Base-by-base conservation (phyloP, 2,113 vertebrate species). In the Pogona vitticeps region DNA sequence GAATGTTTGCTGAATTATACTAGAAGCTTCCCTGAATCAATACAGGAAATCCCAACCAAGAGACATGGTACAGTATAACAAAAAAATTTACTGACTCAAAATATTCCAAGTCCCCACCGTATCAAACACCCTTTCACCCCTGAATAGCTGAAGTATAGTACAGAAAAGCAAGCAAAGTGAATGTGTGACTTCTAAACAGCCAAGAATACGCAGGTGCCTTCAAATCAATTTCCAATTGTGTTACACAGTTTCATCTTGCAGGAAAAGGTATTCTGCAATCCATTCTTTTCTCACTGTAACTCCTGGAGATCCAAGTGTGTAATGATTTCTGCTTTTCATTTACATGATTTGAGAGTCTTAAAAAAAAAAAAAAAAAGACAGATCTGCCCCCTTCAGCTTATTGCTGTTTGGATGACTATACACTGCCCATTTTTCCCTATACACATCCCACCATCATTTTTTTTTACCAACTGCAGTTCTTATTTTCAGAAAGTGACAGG, bases 401-500 rank as follows among this genome's bases (percentile, higher is more conserved):
- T 80, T 90, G 52, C 36, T 81, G 2, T 70, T 88, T 83, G 7
- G 10, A 61, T 1, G 17, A 76, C 36, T 86, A 56, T 58, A 90
- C 85, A 84, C 67, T 80, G 84, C 85, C 13, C 63, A 21, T 83
- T 68, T 83, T 61, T 92, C 84, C 13, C 65, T 46, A 77, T 91
- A 76, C 91, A 46, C 91, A 61, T 86, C 91, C 91, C 63, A 86
- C 85, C 89, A 87, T 76, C 85, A 86, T 42, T 71, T 92, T 58
- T 40, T 23, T 2, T 92, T 26, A 78, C 0, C 46, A 82, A 28
- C 79, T 89, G 82, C 0, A 1, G 80, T 82, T 88, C 36, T 78
- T 15, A 9, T 91, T 71, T 56, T 67, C 59, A 72, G 76, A 70
- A 87, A 85, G 31, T 90, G 36, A 31, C 10, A 31, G 65, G 28